phyloP scores from a whole-genome alignment of 2,797 vertebrate species.

The Percopsis omiscomaycus region DNA sequence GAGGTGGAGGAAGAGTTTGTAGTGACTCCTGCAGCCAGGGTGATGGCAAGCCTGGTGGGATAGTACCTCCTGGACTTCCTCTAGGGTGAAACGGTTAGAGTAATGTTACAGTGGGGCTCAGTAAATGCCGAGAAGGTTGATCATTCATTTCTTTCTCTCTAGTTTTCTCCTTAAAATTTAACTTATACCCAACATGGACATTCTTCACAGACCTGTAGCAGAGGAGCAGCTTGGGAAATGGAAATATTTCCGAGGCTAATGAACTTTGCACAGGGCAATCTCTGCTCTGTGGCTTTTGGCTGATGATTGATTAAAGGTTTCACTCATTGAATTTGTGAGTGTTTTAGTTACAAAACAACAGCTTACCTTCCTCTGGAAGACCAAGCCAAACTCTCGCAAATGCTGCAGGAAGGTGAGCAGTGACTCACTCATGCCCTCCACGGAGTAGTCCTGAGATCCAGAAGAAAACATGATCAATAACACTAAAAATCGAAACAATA shows the following conservation, averaged over 20 bases:
- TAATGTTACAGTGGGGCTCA: neutral
- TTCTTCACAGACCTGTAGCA: too few species aligned
- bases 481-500: neutral
- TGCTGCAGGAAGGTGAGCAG: constrained; percentile 90
- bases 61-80: constrained; percentile 92
- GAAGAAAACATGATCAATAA: neutral
- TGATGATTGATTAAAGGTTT: too few species aligned
- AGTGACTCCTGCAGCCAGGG: constrained; percentile 86
- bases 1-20: constrained; percentile 61
- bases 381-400: constrained; percentile 90
- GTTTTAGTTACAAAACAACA: neutral
- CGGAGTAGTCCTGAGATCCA: constrained; percentile 88
- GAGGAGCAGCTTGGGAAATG: too few species aligned
- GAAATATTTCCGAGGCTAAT: too few species aligned
- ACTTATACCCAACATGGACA: too few species aligned
- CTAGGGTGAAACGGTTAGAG: constrained; percentile 55
- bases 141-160: too few species aligned
- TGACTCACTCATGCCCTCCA: constrained; percentile 93
- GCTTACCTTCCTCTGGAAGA: constrained; percentile 91
- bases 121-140: too few species aligned
- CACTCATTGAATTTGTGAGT: neutral
- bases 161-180: too few species aligned
- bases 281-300: too few species aligned
- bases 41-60: constrained; percentile 90
- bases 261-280: too few species aligned